phyloP scores from a whole-genome alignment of 1,140 invertebrate species.

The Solenopsis invicta region DNA sequence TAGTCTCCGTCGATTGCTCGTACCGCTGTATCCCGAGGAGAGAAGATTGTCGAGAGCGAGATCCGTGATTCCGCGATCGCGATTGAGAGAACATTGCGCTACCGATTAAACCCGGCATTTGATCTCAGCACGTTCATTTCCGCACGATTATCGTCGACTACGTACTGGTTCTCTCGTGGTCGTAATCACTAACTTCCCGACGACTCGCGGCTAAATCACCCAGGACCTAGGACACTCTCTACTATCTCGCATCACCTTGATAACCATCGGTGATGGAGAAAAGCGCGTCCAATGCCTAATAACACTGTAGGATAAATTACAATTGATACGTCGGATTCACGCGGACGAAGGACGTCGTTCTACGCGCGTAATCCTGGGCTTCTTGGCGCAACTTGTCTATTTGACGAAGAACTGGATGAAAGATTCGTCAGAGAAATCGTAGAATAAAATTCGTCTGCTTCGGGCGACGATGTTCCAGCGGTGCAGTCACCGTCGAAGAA shows the following conservation, averaged over 20 bases:
- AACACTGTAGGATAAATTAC: slow-evolving; percentile 10
- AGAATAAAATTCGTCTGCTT: background rate
- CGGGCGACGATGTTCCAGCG: background rate
- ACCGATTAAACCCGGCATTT: slow-evolving; percentile 29
- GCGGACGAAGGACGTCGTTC: background rate
- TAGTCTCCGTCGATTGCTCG: slow-evolving; percentile 3
- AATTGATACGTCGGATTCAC: background rate
- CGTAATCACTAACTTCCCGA: background rate
- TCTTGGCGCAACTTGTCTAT: background rate
- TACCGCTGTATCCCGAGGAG: background rate
- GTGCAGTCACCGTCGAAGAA: background rate
- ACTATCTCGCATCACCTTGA: background rate
- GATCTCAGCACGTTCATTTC: slow-evolving; percentile 32
- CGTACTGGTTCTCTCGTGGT: background rate
- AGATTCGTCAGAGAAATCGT: background rate
- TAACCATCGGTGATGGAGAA: background rate
- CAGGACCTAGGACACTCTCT: background rate
- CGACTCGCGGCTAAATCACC: background rate
- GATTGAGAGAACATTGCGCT: slow-evolving; percentile 25
- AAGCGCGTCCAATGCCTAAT: background rate
- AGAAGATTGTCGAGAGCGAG: background rate
- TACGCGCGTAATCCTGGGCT: background rate
- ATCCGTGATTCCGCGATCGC: slow-evolving; percentile 26
- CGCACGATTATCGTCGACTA: background rate
- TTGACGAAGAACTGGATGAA: background rate